Conservation (phyloP, 2,113 vertebrate genomes). For the Leptocoma aspasia region DNA sequence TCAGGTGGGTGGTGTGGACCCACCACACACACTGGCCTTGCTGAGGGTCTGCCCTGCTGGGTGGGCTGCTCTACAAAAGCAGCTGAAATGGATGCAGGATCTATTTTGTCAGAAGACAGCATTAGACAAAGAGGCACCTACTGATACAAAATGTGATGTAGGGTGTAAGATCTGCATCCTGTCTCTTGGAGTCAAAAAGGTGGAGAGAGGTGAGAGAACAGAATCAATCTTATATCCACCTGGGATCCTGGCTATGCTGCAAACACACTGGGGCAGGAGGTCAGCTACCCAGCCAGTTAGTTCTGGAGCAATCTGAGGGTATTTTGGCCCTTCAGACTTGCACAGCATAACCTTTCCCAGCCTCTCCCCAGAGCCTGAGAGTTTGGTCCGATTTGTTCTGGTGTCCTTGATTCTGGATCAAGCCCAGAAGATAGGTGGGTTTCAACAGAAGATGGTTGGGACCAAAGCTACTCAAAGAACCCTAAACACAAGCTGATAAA, state of each 20-base stretch:
- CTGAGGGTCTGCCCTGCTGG: background rate
- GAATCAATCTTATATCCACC: background rate
- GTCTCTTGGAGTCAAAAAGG: background rate
- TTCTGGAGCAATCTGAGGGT: background rate
- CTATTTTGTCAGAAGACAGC: background rate
- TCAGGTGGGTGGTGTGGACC: background rate
- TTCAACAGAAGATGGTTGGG: background rate
- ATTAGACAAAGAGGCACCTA: background rate
- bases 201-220: background rate
- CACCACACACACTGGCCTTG: background rate
- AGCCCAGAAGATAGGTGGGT: background rate
- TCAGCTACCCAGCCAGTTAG: background rate
- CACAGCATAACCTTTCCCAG: background rate
- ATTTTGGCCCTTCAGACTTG: background rate
- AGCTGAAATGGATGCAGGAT: background rate
- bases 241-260: background rate
- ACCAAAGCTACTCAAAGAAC: background rate
- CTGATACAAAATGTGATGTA: background rate
- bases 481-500: background rate
- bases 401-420: background rate
- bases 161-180: background rate
- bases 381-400: background rate
- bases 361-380: background rate
- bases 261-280: background rate
- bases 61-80: background rate